Evolutionary conservation across 2,888 invertebrate genomes (phyloP).

Genomic region (Cordilura impudica): DNA sequence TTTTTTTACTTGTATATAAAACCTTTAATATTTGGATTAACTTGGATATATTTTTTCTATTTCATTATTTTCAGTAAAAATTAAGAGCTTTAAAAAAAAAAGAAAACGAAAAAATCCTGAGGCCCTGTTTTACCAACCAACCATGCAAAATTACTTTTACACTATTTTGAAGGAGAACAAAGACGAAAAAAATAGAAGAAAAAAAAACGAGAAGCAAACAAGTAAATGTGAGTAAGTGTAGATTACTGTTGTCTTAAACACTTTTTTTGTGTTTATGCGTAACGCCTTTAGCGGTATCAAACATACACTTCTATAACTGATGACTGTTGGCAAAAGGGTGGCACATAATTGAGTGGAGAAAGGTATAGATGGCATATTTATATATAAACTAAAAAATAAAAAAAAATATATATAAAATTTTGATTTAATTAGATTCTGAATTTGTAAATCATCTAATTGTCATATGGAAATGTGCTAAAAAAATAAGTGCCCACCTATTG

Average conservation of each 20-base stretch:
- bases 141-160: slow-evolving; percentile 61
- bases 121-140: slow-evolving; percentile 52
- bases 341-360: no score
- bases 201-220: slow-evolving; percentile 4
- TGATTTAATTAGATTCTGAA: no score
- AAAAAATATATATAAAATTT: neutral
- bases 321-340: no score
- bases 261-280: slow-evolving; percentile 53
- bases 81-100: slow-evolving; percentile 24
- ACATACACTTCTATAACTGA: no score
- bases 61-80: neutral
- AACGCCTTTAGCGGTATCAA: slow-evolving; percentile 46
- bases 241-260: slow-evolving; percentile 59
- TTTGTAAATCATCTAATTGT: no score
- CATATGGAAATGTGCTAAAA: no score
- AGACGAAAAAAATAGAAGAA: neutral
- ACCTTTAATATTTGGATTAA: neutral
- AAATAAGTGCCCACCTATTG: neutral
- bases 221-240: slow-evolving; percentile 36
- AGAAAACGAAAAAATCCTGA: no score
- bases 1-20: no score
- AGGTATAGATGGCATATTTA: no score
- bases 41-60: neutral
- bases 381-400: neutral
- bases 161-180: slow-evolving; percentile 38